Evolutionary conservation across 2,888 invertebrate species (phyloP).

Genomic region (Andricus quercusramuli): DNA sequence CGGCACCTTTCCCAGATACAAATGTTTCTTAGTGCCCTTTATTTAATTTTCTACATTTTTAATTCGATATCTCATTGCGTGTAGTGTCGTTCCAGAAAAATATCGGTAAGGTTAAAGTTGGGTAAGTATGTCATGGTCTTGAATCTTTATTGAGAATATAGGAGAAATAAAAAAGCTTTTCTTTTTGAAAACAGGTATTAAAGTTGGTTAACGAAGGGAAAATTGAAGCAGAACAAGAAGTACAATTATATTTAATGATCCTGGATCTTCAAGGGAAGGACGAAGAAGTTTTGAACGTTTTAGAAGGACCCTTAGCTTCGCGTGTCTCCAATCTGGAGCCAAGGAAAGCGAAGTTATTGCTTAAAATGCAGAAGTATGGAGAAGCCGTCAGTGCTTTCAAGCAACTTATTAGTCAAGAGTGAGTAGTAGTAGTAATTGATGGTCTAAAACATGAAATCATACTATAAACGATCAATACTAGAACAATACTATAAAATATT

Average conservation of each 20-base stretch:
- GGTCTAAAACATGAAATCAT: not conserved
- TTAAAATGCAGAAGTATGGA: slow-evolving; percentile 87
- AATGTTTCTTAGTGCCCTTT: no score
- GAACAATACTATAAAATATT: no score
- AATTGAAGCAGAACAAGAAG: slow-evolving; percentile 96
- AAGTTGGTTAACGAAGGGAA: slow-evolving; percentile 93
- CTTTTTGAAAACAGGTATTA: slow-evolving; percentile 65
- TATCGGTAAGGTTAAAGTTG: no score
- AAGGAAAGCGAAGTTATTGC: slow-evolving; percentile 87
- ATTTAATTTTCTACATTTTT: no score
- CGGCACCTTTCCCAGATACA: no score
- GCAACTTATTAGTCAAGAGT: slow-evolving; percentile 87
- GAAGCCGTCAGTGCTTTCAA: slow-evolving; percentile 88
- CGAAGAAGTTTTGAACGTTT: slow-evolving; percentile 88
- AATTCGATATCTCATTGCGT: no score
- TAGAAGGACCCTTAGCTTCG: slow-evolving; percentile 85
- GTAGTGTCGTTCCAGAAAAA: no score
- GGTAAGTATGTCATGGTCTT: no score
- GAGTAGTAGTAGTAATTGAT: slow-evolving; percentile 72
- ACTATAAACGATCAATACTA: not conserved
- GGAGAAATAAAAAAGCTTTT: slow-evolving; percentile 15
- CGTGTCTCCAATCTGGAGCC: slow-evolving; percentile 79
- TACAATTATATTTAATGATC: slow-evolving; percentile 93
- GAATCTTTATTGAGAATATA: not conserved
- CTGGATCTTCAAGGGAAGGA: slow-evolving; percentile 89